phyloP scores from a whole-genome alignment of 2,113 vertebrate species.

The Lagopus leucura region DNA sequence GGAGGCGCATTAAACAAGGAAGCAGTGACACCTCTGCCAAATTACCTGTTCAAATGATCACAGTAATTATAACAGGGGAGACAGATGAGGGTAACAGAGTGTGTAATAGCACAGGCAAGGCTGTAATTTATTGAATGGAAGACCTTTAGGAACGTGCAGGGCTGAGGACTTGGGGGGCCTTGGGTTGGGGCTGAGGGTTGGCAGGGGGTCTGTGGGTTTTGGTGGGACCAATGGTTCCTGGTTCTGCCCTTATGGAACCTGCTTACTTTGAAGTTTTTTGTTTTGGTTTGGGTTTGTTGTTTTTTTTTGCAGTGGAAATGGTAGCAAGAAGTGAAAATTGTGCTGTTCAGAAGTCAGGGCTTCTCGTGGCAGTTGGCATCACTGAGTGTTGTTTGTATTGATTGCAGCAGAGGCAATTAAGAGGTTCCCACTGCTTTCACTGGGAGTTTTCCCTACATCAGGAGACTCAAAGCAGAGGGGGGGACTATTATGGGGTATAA shows the following conservation, averaged over 20 bases:
- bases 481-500: background rate
- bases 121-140: background rate
- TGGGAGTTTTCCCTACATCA: constrained; percentile 1
- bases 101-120: background rate
- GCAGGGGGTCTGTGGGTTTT: background rate
- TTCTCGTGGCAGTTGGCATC: background rate
- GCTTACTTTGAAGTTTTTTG: background rate
- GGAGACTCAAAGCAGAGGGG: constrained; percentile 60
- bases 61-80: background rate
- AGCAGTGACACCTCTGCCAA: background rate
- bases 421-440: constrained; percentile 52
- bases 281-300: too few relatives aligned
- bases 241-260: rapidly evolving
- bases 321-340: rapidly evolving
- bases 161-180: background rate
- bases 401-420: constrained; percentile 51
- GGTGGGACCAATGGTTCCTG: background rate
- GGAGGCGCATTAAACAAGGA: rapidly evolving
- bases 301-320: background rate
- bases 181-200: background rate
- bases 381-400: constrained; percentile 31
- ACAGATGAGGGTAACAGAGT: background rate
- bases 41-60: background rate
- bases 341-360: background rate
- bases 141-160: background rate